Conservation (phyloP, 1,140 invertebrate genomes). For the Lasaia peninsularis region DNA sequence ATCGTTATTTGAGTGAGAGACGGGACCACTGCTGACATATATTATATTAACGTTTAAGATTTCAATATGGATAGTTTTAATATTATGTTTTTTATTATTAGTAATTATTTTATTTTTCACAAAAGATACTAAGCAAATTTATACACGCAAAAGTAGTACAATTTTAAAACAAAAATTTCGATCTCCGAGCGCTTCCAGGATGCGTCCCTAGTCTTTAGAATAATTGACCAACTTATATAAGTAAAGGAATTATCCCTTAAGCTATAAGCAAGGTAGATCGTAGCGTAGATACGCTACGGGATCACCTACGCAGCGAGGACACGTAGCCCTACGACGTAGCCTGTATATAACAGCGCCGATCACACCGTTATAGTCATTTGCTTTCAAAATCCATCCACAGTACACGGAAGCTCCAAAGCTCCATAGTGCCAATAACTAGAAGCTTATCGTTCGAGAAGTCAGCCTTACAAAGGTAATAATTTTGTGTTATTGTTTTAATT, state of each 20-base stretch:
- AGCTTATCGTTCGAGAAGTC: not conserved
- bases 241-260: not conserved
- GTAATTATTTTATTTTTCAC: too few species aligned
- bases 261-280: not conserved
- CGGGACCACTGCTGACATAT: too few species aligned
- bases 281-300: constrained; percentile 22
- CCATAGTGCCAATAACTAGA: not conserved
- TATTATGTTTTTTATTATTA: too few species aligned
- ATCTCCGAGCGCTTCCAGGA: too few species aligned
- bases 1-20: too few species aligned
- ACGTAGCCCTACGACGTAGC: constrained; percentile 19
- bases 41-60: too few species aligned
- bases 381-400: constrained; percentile 48
- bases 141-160: too few species aligned
- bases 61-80: too few species aligned
- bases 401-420: constrained; percentile 37
- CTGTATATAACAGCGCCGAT: constrained; percentile 50
- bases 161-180: too few species aligned
- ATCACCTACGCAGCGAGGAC: constrained; percentile 43
- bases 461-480: constrained; percentile 17
- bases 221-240: not conserved
- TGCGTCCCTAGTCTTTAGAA: not conserved
- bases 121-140: too few species aligned
- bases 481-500: not conserved
- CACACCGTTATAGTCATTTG: constrained; percentile 51